phyloP scores from a whole-genome alignment of 2,113 vertebrate genomes.

The Oostethus manadensis region DNA sequence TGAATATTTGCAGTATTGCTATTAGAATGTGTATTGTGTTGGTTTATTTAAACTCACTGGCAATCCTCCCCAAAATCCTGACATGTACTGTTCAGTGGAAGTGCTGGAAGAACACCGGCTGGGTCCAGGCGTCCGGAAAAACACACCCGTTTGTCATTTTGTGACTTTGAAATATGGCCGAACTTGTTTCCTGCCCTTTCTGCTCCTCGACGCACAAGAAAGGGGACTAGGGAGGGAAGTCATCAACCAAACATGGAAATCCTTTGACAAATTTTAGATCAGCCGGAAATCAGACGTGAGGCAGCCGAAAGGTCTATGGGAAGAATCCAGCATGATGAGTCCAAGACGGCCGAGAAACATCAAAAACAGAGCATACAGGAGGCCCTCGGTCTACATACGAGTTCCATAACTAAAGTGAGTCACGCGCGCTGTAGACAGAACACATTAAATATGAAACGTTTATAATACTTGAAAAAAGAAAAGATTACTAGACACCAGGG shows the following conservation, averaged over 20 bases:
- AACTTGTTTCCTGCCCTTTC: conserved; percentile 36
- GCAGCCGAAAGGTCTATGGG: background rate
- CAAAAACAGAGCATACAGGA: background rate
- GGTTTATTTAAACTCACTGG: too few species aligned
- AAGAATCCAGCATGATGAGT: background rate
- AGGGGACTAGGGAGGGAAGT: conserved; percentile 7
- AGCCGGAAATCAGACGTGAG: background rate
- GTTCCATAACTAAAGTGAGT: too few species aligned
- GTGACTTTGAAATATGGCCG: conserved; percentile 36
- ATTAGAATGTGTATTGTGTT: too few species aligned
- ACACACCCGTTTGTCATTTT: conserved; percentile 34
- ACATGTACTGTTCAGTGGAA: too few species aligned
- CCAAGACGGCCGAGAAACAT: background rate
- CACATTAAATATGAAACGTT: too few species aligned
- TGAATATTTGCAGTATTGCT: too few species aligned
- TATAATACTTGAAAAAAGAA: too few species aligned
- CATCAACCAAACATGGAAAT: conserved; percentile 17
- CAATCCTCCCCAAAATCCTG: too few species aligned
- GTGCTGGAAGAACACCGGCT: conserved; percentile 8
- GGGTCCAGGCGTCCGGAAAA: conserved; percentile 39
- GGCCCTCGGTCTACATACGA: too few species aligned
- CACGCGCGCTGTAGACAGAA: too few species aligned
- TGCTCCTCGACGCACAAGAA: conserved; percentile 1
- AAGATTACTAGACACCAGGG: too few species aligned
- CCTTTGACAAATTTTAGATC: conserved; percentile 14